Conservation (phyloP, 2,797 vertebrate genomes). For the Ctenosaura bakeri region DNA sequence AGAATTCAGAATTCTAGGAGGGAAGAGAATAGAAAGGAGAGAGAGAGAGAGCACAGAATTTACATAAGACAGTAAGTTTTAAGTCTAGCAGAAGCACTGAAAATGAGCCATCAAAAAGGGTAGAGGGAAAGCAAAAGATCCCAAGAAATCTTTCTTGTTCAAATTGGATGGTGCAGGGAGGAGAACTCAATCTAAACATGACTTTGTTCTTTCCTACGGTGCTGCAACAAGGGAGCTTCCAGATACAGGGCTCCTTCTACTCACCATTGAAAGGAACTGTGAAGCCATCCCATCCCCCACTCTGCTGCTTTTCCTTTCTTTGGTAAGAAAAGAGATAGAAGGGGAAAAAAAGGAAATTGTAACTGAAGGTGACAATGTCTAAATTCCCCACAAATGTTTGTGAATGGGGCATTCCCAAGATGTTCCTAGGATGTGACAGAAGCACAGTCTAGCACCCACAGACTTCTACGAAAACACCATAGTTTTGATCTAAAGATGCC, state of each 20-base stretch:
- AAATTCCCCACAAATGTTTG: too few relatives aligned
- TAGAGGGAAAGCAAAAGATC: not conserved
- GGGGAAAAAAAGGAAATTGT: too few relatives aligned
- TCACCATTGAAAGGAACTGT: too few relatives aligned
- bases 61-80: not conserved
- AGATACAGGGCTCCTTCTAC: too few relatives aligned
- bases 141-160: not conserved
- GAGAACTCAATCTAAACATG: not conserved
- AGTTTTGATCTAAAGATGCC: not conserved
- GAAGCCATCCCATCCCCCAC: too few relatives aligned
- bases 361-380: too few relatives aligned
- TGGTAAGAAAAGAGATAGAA: too few relatives aligned
- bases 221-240: not conserved
- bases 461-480: not conserved
- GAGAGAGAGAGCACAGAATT: not conserved
- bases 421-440: too few relatives aligned
- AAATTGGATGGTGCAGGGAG: not conserved
- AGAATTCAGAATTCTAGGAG: not conserved
- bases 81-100: not conserved
- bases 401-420: too few relatives aligned
- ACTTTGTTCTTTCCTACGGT: not conserved
- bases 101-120: not conserved
- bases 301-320: too few relatives aligned
- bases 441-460: too few relatives aligned
- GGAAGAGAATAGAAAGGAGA: not conserved